Conservation (phyloP, 2,113 vertebrate species). For the Ascaphus truei region DNA sequence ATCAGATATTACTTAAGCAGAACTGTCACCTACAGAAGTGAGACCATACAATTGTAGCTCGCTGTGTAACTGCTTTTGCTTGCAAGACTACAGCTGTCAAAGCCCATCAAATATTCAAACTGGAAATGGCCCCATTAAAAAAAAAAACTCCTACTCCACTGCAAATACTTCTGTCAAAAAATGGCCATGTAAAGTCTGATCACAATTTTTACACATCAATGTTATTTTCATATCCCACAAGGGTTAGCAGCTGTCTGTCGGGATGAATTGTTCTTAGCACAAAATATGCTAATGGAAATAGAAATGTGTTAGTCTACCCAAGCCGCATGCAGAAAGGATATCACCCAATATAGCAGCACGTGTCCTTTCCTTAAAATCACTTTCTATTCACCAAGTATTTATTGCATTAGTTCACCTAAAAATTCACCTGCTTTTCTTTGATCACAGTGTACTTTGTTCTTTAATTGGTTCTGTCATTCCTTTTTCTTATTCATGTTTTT, state of each 20-base stretch:
- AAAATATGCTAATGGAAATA: background rate
- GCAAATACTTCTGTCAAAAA: background rate
- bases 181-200: background rate
- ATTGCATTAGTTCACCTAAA: too few species aligned
- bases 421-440: too few species aligned
- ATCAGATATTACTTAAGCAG: constrained; percentile 5
- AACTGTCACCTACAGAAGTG: constrained; percentile 21
- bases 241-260: background rate
- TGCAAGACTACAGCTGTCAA: background rate
- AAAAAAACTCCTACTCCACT: background rate
- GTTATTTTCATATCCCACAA: constrained; percentile 1
- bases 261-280: background rate
- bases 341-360: background rate
- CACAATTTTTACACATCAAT: background rate
- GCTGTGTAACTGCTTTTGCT: background rate
- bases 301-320: background rate
- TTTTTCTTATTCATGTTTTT: background rate
- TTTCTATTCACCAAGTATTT: background rate
- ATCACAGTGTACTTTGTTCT: too few species aligned
- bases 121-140: constrained; percentile 17
- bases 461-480: background rate
- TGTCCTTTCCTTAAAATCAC: background rate
- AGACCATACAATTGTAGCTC: constrained; percentile 10
- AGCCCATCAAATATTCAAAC: constrained; percentile 4
- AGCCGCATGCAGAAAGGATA: background rate